Base-by-base conservation (phyloP, 2,888 invertebrate genomes). In the Prostheceraeus crozeri region DNA sequence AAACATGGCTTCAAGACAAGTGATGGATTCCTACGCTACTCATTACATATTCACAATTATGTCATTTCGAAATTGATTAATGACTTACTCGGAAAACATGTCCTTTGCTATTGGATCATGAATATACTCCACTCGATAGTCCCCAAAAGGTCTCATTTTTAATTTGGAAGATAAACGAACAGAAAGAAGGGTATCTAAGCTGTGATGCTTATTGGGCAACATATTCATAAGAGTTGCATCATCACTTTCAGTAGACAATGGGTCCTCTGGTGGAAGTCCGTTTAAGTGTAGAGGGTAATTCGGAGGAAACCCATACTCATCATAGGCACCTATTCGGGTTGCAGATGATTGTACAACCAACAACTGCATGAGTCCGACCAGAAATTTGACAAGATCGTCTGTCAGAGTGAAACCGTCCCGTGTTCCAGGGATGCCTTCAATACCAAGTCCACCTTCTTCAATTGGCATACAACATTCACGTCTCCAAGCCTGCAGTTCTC, bases 271-370 rank as follows among this genome's bases (percentile, higher is more conserved):
- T 16, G 36, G 51, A 11, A 21, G 16, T 10, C 55, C 62, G 10
- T 16, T 10, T 10, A 48, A 35, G 1, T 25, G 21, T 16, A 62
- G 30, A 16, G 57, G 54, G 60, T 71, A 72, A 65, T 72, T 70
- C n/a, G 70, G 69, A 11, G 71, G 70, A 62, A 69, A 71, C 10
- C 67, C 72, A 51, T 72, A 72, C 62, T 70, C 70, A 33, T 71
- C 71, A 56, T 71, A 72, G 65, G 71, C 71, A 2, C 68, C 68
- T 59, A 71, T 71, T 62, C 72, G 70, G 16, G 69, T 65, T 1
- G 71, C 67, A 0, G 72, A 71, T 58, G 71, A 71, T 62, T 70
- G 70, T 56, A 70, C 69, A 60, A 67, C 71, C 14, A 71, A 65
- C 31, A 72, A 67, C 23, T 66, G 62, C 16, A 69, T 68, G 33